These are phyloP conservation scores for Muscina levida DNA, from an alignment of 2,888 invertebrate species.

Conservation along the genomic window DNA sequence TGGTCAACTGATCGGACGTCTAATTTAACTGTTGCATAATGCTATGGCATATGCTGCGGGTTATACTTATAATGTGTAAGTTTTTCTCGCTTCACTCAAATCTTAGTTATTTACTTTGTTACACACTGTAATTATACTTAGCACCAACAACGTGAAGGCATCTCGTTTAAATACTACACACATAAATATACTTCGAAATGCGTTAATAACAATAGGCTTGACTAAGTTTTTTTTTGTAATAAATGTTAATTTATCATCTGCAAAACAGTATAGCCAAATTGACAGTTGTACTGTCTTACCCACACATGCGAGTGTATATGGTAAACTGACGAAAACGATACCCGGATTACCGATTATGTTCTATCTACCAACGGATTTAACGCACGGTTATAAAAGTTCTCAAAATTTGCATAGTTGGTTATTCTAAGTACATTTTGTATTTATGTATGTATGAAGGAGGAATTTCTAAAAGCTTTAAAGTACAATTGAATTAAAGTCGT, in stretches of 20 bases:
- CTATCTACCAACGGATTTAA: no score
- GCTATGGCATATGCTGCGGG: neutral
- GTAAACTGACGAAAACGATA: neutral
- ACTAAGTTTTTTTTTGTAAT: conserved; percentile 31
- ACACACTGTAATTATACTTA: neutral
- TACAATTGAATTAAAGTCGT: no score
- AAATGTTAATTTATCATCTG: conserved; percentile 44
- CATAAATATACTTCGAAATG: conserved; percentile 23
- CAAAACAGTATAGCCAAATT: conserved; percentile 38
- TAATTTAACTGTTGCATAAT: neutral
- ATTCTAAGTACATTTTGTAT: no score
- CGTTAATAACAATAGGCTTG: conserved; percentile 27
- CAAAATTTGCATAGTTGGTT: no score
- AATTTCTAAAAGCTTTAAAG: no score
- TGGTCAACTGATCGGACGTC: neutral
- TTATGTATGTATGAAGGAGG: no score
- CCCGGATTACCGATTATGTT: no score
- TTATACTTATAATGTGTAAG: conserved; percentile 3
- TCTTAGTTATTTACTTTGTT: conserved; percentile 34
- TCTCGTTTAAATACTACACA: neutral
- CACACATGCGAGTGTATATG: neutral
- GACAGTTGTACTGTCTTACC: conserved; percentile 8
- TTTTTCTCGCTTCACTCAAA: neutral
- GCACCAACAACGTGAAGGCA: neutral
- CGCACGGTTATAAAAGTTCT: no score